These are phyloP conservation scores for Sicus ferrugineus DNA, from an alignment of 2,888 invertebrate genomes.

Conservation along the genomic window DNA sequence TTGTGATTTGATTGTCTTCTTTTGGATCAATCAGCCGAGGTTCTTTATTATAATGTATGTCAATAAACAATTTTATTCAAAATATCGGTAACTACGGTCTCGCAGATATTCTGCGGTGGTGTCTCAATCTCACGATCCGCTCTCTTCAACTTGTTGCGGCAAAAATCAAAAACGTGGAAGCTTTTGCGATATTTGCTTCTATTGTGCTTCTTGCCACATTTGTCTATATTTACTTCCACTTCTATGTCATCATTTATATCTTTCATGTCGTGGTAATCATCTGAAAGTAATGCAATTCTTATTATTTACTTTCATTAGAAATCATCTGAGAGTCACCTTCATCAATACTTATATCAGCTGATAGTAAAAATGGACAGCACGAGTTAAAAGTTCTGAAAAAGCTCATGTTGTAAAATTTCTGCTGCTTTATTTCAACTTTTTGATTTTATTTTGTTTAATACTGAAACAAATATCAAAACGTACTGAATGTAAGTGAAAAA, in stretches of 20 bases:
- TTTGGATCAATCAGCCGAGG: no score
- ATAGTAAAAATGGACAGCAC: slow-evolving; percentile 40
- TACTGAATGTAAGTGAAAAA: no score
- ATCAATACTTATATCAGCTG: slow-evolving; percentile 41
- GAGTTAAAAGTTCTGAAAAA: slow-evolving; percentile 39
- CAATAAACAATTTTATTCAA: slow-evolving; percentile 32
- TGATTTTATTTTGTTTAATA: not conserved
- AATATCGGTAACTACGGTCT: slow-evolving; percentile 31
- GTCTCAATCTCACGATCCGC: not conserved
- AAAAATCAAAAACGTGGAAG: slow-evolving; percentile 7
- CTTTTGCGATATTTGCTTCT: slow-evolving; percentile 2
- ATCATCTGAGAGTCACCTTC: slow-evolving; percentile 20
- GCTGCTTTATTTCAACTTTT: not conserved
- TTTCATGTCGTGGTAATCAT: slow-evolving; percentile 16
- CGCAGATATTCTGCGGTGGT: slow-evolving; percentile 25
- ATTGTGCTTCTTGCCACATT: slow-evolving; percentile 5
- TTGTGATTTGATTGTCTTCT: no score
- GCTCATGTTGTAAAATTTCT: slow-evolving; percentile 19
- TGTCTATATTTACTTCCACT: not conserved
- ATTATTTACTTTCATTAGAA: not conserved
- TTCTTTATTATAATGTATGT: no score
- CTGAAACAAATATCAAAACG: slow-evolving; percentile 18
- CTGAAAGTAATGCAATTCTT: slow-evolving; percentile 12
- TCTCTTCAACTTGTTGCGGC: slow-evolving; percentile 6
- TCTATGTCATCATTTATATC: slow-evolving; percentile 5